phyloP scores from a whole-genome alignment of 2,797 vertebrate genomes.

The Lemur catta region DNA sequence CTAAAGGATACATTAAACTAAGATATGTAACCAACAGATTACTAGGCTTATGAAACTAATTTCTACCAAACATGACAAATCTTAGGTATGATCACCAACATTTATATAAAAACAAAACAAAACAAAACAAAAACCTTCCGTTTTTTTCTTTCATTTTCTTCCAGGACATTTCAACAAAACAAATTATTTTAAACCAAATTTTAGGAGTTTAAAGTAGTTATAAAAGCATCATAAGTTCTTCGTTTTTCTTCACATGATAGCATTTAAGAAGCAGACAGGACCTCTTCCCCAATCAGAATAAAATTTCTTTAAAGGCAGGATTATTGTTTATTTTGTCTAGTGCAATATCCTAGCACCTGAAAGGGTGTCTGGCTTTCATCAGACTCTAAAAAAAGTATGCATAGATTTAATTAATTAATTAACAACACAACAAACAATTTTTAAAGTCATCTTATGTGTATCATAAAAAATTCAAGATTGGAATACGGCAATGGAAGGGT shows the following conservation, averaged over 20 bases:
- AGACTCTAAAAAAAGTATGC: not conserved
- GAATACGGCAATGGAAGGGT: not conserved
- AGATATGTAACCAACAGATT: not conserved
- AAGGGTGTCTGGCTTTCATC: not conserved
- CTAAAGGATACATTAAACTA: not conserved
- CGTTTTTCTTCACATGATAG: not conserved
- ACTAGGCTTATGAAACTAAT: not conserved
- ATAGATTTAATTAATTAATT: not conserved
- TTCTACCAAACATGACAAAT: not conserved
- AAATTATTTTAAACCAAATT: not conserved
- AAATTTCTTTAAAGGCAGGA: not conserved
- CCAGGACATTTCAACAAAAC: not conserved
- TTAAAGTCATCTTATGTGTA: not conserved
- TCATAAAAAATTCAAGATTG: not conserved
- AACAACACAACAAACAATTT: not conserved
- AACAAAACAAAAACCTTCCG: not conserved
- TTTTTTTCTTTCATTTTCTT: not conserved
- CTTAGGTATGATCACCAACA: not conserved
- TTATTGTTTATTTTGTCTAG: not conserved
- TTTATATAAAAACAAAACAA: not conserved
- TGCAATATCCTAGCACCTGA: not conserved
- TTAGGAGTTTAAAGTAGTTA: not conserved
- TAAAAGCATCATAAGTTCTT: not conserved
- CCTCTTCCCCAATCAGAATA: not conserved
- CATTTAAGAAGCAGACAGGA: not conserved